phyloP scores from a whole-genome alignment of 2,888 invertebrate genomes.

The Lasioglossum marginatum region DNA sequence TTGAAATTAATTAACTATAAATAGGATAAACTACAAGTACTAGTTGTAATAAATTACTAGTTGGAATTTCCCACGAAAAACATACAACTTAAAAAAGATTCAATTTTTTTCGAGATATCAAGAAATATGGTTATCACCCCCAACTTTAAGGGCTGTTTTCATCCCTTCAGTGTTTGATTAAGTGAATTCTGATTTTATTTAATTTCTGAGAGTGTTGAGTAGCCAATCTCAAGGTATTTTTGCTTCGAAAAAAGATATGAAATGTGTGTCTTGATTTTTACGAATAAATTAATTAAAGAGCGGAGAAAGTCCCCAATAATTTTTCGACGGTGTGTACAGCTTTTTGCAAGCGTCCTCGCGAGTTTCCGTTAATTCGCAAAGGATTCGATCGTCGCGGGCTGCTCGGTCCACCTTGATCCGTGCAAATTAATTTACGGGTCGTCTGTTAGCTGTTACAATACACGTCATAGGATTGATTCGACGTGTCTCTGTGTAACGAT shows the following conservation, averaged over 20 bases:
- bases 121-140: too few species aligned
- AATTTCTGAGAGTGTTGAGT: too few species aligned
- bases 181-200: too few species aligned
- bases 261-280: not conserved
- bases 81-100: not conserved
- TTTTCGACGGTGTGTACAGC: not conserved
- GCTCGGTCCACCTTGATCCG: slow-evolving; percentile 25
- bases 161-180: too few species aligned
- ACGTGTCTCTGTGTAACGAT: slow-evolving; percentile 28
- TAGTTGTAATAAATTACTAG: too few species aligned
- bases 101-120: not conserved
- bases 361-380: slow-evolving; percentile 7
- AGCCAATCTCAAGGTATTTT: too few species aligned
- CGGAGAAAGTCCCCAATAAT: not conserved
- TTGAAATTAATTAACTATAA: too few species aligned
- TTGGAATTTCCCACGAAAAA: too few species aligned
- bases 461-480: slow-evolving; percentile 9
- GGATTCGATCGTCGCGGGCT: not conserved
- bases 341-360: not conserved
- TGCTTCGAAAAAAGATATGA: not conserved
- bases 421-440: slow-evolving; percentile 25
- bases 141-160: too few species aligned
- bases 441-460: slow-evolving; percentile 45
- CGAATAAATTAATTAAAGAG: not conserved
- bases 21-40: too few species aligned